Evolutionary conservation across 92 coral and sea anemone genomes (phyloP).

Genomic region (Anthopleura xanthogrammica): DNA sequence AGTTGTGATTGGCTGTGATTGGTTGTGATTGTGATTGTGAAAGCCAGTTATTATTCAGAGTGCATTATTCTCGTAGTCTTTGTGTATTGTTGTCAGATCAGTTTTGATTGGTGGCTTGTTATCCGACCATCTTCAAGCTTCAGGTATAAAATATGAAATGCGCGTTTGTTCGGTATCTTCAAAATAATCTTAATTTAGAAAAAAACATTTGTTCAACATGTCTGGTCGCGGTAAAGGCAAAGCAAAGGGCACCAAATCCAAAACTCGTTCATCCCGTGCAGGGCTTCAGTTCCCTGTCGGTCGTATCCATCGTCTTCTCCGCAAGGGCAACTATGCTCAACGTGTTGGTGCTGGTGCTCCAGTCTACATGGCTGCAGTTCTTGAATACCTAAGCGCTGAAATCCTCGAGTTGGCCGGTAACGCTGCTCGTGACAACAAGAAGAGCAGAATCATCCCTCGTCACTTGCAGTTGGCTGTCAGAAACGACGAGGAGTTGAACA

Average conservation of each 20-base stretch:
- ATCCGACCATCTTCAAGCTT: no score
- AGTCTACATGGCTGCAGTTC: conserved; percentile 66
- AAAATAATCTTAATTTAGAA: no score
- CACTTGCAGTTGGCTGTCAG: conserved; percentile 41
- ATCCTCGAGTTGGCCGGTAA: conserved; percentile 68
- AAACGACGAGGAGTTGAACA: conserved; percentile 55
- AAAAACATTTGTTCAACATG: conserved; percentile 21
- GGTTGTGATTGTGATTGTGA: no score
- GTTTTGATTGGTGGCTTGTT: no score
- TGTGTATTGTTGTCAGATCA: no score
- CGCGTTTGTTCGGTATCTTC: no score
- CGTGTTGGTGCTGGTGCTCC: conserved; percentile 74
- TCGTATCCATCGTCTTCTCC: conserved; percentile 52
- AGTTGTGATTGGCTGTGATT: no score
- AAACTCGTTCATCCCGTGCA: conserved; percentile 66
- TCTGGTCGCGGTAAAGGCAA: conserved; percentile 93
- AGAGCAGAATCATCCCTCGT: conserved; percentile 46
- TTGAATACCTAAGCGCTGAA: conserved; percentile 53
- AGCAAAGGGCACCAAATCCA: conserved; percentile 76
- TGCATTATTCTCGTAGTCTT: no score
- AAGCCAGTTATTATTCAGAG: no score
- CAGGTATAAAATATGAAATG: no score
- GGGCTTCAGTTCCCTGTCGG: conserved; percentile 82
- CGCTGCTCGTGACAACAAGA: conserved; percentile 53
- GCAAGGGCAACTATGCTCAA: conserved; percentile 61